Percentiles rank a stretch among this genome's conserved stretches.
phyloP scores from a whole-genome alignment of 2,113 vertebrate species.

The Glaucidium brasilianum region DNA sequence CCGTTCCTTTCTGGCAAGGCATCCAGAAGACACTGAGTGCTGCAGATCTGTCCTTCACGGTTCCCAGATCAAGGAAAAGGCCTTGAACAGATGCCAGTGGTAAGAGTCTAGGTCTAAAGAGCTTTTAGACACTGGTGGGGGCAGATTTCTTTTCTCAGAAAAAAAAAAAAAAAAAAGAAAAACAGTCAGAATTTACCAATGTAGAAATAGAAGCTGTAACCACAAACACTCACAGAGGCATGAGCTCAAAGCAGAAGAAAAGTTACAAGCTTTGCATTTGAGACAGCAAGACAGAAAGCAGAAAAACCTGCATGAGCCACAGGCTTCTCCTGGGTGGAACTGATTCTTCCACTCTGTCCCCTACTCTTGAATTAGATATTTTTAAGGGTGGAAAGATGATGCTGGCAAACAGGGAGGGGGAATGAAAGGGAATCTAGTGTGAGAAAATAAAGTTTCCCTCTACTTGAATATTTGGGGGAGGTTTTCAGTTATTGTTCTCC shows the following conservation, averaged over 20 bases:
- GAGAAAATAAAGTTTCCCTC: neutral
- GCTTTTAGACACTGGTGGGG: neutral
- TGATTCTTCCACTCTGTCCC: neutral
- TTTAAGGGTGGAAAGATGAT: neutral
- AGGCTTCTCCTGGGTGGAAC: neutral
- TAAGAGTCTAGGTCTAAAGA: neutral
- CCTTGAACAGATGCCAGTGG: neutral
- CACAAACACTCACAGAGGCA: neutral
- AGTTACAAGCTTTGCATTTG: neutral
- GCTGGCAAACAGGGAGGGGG: neutral
- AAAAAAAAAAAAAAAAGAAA: neutral
- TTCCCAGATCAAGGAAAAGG: neutral
- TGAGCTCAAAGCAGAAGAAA: neutral
- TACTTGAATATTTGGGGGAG: neutral
- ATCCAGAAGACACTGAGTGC: neutral
- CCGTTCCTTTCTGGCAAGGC: neutral
- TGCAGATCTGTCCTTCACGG: neutral
- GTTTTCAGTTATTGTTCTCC: neutral
- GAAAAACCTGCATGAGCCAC: neutral
- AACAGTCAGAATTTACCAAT: neutral
- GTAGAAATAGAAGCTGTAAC: slow-evolving; percentile 33
- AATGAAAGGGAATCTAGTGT: neutral
- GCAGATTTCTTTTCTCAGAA: neutral
- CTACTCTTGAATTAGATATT: neutral
- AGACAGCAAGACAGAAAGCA: neutral